Conservation (phyloP, 2,888 invertebrate genomes). For the Monoplex corrugatus region DNA sequence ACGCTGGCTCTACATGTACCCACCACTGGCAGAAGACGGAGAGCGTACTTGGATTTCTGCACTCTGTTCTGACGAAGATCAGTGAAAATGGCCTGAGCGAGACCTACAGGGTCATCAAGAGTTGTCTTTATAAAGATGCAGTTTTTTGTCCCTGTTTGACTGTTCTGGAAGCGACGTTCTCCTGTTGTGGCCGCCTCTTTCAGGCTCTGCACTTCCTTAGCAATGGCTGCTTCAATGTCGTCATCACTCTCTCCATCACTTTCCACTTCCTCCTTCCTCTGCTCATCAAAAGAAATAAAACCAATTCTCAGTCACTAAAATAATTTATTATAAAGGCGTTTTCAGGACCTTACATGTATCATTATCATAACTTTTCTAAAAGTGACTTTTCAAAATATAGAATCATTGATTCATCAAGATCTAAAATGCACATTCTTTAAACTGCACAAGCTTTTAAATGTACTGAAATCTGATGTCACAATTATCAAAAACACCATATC, state of each 20-base stretch:
- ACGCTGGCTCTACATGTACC: slow-evolving; percentile 89
- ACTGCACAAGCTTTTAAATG: too few relatives aligned
- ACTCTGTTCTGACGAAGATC: slow-evolving; percentile 87
- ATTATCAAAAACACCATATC: too few relatives aligned
- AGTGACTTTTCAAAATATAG: too few relatives aligned
- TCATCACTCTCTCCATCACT: slow-evolving; percentile 83
- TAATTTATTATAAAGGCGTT: too few relatives aligned
- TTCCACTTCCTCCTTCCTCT: slow-evolving; percentile 83
- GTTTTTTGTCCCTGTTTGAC: slow-evolving; percentile 92
- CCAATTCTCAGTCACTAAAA: too few relatives aligned
- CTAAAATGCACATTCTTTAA: too few relatives aligned
- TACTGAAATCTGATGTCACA: too few relatives aligned
- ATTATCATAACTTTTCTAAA: too few relatives aligned
- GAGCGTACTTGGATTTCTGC: slow-evolving; percentile 89
- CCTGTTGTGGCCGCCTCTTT: slow-evolving; percentile 60
- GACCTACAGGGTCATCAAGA: slow-evolving; percentile 87
- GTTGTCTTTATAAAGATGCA: slow-evolving; percentile 92
- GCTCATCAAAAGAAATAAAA: slow-evolving; percentile 23
- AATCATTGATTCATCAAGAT: too few relatives aligned
- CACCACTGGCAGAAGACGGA: slow-evolving; percentile 91
- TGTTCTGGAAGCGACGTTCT: slow-evolving; percentile 83
- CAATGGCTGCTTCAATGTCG: slow-evolving; percentile 79
- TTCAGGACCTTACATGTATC: too few relatives aligned
- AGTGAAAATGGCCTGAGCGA: slow-evolving; percentile 88
- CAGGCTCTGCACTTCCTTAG: slow-evolving; percentile 74